Base-by-base conservation (phyloP, 2,888 invertebrate species). In the Ornithoptera alexandrae region DNA sequence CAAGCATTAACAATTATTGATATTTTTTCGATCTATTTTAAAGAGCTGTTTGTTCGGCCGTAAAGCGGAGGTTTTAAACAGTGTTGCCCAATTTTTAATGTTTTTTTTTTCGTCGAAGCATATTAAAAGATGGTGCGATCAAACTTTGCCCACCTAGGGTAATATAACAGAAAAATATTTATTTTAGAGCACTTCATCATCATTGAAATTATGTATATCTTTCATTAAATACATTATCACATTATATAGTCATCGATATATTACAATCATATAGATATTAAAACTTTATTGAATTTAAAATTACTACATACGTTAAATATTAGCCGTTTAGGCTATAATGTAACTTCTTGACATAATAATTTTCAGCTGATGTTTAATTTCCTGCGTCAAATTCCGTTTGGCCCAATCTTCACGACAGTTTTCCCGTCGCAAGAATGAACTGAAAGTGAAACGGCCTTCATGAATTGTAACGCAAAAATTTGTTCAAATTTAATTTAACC, bases 401-500 rank as follows among this genome's bases (percentile, higher is more conserved):
- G 4, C 50, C 50, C 15, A 50, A 50, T 50, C 50, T 50, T 50
- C 50, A 2, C 50, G 50, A 50, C 50, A 50, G 50, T 50, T 50
- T 50, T 50, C 50, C 5, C 50, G 50, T 15, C 50, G 5, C 50
- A 50, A 50, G 50, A 50, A 50, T 50, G 18, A 50, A 50, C 50
- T 50, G 50, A 50, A 57, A 85, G 79, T 83, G 75, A 88, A 89
- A 89, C 84, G 80, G 83, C 84, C 84, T 68, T 78, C 75, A 77
- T 80, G 81, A 84, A 83, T 84, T 85, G 88, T 86, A 87, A 88
- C 84, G 85, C 83, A 80, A 81, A 84, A 87, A 86, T 87, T 84
- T 86, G 79, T 73, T 82, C 77, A 78, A 84, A 87, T 86, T 87
- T 84, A 84, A 84, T 81, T 86, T 85, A 85, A 88, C 86, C 87